Conservation (phyloP, 2,797 vertebrate species). For the Neoniphon sammara region DNA sequence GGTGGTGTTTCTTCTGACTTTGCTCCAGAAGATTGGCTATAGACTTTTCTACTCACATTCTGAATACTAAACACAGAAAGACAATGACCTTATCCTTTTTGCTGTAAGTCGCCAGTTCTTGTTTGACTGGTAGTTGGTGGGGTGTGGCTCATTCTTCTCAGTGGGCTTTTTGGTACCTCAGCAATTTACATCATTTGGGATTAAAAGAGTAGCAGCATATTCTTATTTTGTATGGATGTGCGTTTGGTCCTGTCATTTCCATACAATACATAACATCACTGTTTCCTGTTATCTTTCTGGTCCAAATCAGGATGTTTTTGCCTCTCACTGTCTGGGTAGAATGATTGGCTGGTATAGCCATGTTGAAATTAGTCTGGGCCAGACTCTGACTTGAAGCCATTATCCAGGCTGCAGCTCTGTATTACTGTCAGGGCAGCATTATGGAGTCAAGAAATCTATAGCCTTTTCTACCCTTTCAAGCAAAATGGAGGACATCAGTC, state of each 20-base stretch:
- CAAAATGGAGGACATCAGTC: conserved; percentile 68
- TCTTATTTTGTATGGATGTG: background rate
- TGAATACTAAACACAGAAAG: conserved; percentile 72
- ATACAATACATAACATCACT: background rate
- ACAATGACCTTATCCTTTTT: conserved; percentile 61
- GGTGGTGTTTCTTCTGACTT: conserved; percentile 66
- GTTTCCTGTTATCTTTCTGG: background rate
- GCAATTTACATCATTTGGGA: conserved; percentile 34
- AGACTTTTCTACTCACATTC: conserved; percentile 62
- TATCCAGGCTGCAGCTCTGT: conserved; percentile 30
- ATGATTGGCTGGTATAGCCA: background rate
- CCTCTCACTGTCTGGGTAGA: background rate
- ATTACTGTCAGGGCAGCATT: conserved; percentile 41
- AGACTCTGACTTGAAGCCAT: conserved; percentile 33
- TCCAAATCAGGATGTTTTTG: background rate
- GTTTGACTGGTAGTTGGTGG: conserved; percentile 21
- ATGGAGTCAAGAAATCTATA: conserved; percentile 23
- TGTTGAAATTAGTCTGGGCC: conserved; percentile 6
- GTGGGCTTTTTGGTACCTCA: conserved; percentile 48
- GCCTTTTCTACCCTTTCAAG: conserved; percentile 49
- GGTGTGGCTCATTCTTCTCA: conserved; percentile 41
- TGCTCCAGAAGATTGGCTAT: conserved; percentile 67
- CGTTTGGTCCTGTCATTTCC: background rate
- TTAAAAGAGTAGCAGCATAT: conserved; percentile 22
- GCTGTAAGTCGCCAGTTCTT: conserved; percentile 48